Conservation (phyloP, 30 jellyfish, hydroid and myxozoan species). For the Cassiopea andromeda region DNA sequence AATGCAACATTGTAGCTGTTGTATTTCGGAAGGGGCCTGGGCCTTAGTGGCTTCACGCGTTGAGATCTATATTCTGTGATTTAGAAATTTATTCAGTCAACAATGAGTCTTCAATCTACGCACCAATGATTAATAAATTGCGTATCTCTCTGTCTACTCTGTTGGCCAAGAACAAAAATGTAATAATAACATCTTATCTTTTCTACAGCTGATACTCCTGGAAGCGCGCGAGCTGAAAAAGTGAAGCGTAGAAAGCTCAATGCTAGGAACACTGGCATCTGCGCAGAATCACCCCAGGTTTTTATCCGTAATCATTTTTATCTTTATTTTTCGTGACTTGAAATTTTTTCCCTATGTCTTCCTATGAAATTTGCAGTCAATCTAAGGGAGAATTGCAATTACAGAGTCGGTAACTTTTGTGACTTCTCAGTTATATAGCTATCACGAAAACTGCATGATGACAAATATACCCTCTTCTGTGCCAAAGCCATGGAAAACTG, state of each 20-base stretch:
- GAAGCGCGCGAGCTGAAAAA: constrained; percentile 1
- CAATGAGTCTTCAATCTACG: background rate
- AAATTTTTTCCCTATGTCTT: background rate
- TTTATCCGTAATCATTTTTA: background rate
- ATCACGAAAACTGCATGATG: too few relatives aligned
- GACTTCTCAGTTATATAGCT: too few relatives aligned
- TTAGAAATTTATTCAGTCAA: background rate
- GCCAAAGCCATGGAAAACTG: too few relatives aligned
- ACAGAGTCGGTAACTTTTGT: too few relatives aligned
- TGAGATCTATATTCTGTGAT: background rate
- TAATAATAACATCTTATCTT: background rate
- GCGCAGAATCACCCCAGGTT: constrained; percentile 71
- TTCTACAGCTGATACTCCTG: constrained; percentile 42
- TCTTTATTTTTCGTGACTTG: background rate
- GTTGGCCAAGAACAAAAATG: background rate
- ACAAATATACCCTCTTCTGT: too few relatives aligned
- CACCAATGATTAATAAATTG: background rate
- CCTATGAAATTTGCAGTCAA: background rate
- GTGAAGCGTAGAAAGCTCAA: constrained; percentile 34
- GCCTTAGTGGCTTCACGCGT: background rate
- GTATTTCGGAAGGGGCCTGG: background rate
- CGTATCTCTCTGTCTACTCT: background rate
- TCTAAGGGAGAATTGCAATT: background rate
- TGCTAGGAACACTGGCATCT: constrained; percentile 12
- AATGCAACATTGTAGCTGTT: background rate